These are phyloP conservation scores for Peromyscus maniculatus DNA, from an alignment of 2,113 vertebrate genomes.

Conservation along the genomic window DNA sequence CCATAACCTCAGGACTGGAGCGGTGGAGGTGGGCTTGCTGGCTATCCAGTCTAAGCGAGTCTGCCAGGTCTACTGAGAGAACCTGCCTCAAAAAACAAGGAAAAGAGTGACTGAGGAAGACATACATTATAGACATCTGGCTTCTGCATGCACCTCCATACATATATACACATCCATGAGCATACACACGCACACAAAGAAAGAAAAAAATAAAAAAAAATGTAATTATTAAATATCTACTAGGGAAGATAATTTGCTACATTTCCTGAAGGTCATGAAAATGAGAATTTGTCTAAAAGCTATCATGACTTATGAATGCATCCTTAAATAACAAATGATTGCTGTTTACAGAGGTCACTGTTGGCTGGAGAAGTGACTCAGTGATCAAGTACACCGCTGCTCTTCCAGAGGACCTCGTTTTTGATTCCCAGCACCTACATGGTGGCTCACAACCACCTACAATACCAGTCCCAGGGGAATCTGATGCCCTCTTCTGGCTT, in stretches of 20 bases:
- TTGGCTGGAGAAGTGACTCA: neutral
- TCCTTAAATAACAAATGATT: constrained; percentile 31
- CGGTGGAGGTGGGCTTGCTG: neutral
- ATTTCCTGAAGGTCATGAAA: constrained; percentile 20
- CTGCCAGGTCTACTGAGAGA: neutral
- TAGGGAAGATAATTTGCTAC: constrained; percentile 1
- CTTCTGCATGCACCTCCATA: neutral
- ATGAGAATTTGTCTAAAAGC: neutral
- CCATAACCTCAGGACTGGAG: neutral
- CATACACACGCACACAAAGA: neutral
- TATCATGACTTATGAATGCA: neutral
- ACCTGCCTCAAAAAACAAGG: too few species aligned
- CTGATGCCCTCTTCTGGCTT: neutral
- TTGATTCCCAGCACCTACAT: neutral
- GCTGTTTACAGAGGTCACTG: neutral
- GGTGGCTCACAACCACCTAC: neutral
- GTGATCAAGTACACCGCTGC: neutral
- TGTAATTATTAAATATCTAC: neutral
- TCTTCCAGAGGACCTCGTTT: neutral
- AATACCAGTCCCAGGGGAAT: neutral
- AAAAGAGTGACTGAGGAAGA: too few species aligned
- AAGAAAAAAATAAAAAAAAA: neutral
- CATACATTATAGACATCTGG: neutral
- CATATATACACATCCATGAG: neutral
- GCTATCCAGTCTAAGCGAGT: neutral